Conservation (phyloP, 2,797 vertebrate species). For the Oreortyx pictus region DNA sequence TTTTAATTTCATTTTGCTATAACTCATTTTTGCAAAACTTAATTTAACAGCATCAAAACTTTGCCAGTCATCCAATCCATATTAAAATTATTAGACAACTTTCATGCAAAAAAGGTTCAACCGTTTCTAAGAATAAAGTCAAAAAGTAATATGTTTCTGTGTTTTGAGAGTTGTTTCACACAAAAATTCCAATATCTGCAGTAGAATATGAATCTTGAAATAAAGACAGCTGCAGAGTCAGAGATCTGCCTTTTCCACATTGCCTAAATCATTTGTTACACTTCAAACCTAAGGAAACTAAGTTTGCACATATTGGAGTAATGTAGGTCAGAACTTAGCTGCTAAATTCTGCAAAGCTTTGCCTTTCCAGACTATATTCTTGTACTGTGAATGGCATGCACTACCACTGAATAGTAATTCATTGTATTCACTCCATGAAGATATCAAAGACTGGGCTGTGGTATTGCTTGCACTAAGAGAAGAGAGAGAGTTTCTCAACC, state of each 20-base stretch:
- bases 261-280: background rate
- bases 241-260: background rate
- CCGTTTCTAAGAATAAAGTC: background rate
- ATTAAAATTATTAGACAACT: background rate
- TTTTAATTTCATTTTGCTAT: background rate
- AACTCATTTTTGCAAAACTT: background rate
- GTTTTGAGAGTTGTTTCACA: background rate
- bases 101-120: background rate
- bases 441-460: background rate
- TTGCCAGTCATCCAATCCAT: background rate
- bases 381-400: background rate
- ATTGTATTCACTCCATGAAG: background rate
- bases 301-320: background rate
- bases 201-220: background rate
- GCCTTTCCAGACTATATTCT: background rate
- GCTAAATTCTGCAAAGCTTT: background rate
- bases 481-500: background rate
- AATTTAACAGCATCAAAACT: background rate
- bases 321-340: background rate
- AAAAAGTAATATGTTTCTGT: background rate
- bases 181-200: background rate
- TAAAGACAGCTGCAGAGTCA: background rate
- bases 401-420: background rate
- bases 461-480: background rate
- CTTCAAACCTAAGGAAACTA: background rate